phyloP scores from a whole-genome alignment of 2,797 vertebrate genomes.

The Trachops cirrhosus region DNA sequence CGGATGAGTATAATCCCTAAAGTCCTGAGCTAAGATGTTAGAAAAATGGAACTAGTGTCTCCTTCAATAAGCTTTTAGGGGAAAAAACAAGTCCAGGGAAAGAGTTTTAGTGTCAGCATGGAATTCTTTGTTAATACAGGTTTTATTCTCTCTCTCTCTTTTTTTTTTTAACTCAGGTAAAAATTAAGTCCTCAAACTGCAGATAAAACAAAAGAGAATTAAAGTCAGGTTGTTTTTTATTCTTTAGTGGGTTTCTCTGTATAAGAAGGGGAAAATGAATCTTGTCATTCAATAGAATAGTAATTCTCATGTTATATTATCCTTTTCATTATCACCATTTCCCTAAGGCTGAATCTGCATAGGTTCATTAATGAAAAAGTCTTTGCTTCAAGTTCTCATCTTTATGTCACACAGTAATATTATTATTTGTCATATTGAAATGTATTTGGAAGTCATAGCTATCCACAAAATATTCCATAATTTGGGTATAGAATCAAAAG shows the following conservation, averaged over 20 bases:
- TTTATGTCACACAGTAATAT: background rate
- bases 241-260: background rate
- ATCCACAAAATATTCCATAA: background rate
- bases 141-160: background rate
- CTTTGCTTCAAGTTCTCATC: background rate
- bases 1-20: background rate
- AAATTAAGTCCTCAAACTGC: background rate
- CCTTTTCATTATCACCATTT: background rate
- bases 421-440: background rate
- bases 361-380: slow-evolving; percentile 18
- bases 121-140: background rate
- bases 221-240: background rate
- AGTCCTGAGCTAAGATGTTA: background rate
- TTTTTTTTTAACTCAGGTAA: background rate
- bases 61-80: background rate
- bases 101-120: background rate
- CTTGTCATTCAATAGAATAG: slow-evolving; percentile 4
- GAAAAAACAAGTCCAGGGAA: background rate
- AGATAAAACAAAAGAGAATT: background rate
- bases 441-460: background rate
- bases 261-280: background rate
- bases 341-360: background rate
- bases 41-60: background rate
- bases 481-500: background rate
- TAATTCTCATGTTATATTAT: background rate